These are phyloP conservation scores for Cynopterus brachyotis DNA, from an alignment of 2,113 vertebrate species.

Conservation along the genomic window DNA sequence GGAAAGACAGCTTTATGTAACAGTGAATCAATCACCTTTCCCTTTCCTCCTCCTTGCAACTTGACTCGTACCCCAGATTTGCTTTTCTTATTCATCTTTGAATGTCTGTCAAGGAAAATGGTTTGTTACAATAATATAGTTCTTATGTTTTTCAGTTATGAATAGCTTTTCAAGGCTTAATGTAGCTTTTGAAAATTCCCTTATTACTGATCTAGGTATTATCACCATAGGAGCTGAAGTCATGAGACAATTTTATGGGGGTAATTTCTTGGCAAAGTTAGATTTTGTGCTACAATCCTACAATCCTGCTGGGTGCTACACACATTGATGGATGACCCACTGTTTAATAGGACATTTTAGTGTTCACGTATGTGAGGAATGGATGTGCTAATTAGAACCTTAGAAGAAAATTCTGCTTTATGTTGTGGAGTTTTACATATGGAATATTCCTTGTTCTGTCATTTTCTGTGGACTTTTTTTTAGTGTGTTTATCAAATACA, in stretches of 20 bases:
- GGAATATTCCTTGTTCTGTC: constrained; percentile 65
- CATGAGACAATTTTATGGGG: constrained; percentile 81
- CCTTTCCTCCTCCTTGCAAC: constrained; percentile 27
- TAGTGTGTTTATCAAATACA: constrained; percentile 40
- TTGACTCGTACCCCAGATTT: constrained; percentile 59
- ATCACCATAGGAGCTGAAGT: constrained; percentile 83
- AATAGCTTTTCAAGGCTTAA: constrained; percentile 81
- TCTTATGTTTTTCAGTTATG: constrained; percentile 79
- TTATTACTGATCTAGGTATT: constrained; percentile 86
- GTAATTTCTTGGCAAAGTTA: constrained; percentile 84
- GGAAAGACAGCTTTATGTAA: constrained; percentile 60
- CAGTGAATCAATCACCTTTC: constrained; percentile 69
- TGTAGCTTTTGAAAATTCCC: constrained; percentile 84
- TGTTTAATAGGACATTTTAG: constrained; percentile 80
- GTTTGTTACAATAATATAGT: constrained; percentile 80
- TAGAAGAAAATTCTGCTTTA: constrained; percentile 72
- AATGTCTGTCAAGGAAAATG: constrained; percentile 76
- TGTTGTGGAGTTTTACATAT: constrained; percentile 67
- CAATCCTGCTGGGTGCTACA: constrained; percentile 80
- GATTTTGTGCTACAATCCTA: constrained; percentile 81
- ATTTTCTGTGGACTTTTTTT: constrained; percentile 47
- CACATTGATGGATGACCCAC: constrained; percentile 81
- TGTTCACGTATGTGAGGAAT: constrained; percentile 73
- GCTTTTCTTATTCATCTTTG: constrained; percentile 70
- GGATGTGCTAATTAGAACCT: constrained; percentile 83